phyloP scores from a whole-genome alignment of 2,113 vertebrate species.

The Falcunculus frontatus region DNA sequence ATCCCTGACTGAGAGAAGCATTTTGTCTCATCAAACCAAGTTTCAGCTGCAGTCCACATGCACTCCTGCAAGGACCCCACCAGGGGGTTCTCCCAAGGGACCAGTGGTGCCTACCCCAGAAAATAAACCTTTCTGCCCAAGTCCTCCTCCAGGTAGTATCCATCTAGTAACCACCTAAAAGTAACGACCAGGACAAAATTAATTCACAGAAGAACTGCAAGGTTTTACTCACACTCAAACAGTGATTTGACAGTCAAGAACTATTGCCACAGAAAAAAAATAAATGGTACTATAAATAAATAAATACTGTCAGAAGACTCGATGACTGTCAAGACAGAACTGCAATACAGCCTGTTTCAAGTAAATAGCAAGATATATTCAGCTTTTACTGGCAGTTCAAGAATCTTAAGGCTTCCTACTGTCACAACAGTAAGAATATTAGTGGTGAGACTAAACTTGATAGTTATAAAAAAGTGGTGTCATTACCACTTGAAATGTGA shows the following conservation, averaged over 20 bases:
- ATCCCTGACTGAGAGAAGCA: background rate
- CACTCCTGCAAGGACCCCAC: accelerated
- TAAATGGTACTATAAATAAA: background rate
- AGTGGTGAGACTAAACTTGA: background rate
- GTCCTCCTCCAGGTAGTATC: background rate
- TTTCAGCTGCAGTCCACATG: background rate
- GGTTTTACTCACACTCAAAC: background rate
- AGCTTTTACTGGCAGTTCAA: background rate
- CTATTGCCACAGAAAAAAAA: background rate
- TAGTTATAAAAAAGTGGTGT: background rate
- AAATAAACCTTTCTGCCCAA: background rate
- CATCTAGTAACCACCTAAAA: background rate
- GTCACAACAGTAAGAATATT: background rate
- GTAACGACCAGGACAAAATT: background rate
- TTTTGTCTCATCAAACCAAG: background rate
- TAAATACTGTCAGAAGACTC: background rate
- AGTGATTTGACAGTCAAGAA: background rate
- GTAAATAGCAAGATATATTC: background rate
- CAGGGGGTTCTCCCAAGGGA: background rate
- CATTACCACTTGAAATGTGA: background rate
- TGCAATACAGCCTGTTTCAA: background rate
- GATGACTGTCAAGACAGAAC: background rate
- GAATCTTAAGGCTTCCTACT: background rate
- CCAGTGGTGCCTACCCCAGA: background rate
- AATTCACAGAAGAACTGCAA: background rate